A percentile compares a stretch with the other conserved stretches of the same genome.
Evolutionary conservation across 2,797 vertebrate genomes (phyloP).

Genomic region (Fistularia commersonii): DNA sequence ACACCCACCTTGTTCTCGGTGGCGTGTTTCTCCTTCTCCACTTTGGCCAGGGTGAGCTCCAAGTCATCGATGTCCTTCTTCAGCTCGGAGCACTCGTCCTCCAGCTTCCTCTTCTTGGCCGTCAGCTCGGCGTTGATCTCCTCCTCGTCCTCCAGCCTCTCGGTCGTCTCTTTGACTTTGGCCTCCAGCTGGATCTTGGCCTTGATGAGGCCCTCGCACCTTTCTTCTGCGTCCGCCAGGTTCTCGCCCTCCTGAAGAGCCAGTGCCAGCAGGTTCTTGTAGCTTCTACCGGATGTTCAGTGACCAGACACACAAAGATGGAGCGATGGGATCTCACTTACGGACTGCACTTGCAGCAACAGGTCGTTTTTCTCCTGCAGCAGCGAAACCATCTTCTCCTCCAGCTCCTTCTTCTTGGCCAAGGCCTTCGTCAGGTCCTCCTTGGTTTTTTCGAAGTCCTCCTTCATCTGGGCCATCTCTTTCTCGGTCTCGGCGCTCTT

Average conservation of each 20-base stretch:
- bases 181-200: conserved; percentile 82
- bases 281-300: too few relatives aligned
- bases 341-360: conserved; percentile 80
- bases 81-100: conserved; percentile 56
- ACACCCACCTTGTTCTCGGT: conserved; percentile 64
- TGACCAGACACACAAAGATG: conserved; percentile 67
- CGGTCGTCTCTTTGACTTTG: conserved; percentile 81
- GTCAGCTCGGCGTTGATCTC: conserved; percentile 83
- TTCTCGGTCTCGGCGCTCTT: conserved; percentile 89
- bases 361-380: conserved; percentile 88
- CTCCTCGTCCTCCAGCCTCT: conserved; percentile 87
- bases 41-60: conserved; percentile 65
- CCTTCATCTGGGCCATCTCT: conserved; percentile 90
- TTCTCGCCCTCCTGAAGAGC: conserved; percentile 57
- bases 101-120: conserved; percentile 62
- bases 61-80: conserved; percentile 64
- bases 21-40: conserved; percentile 70
- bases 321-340: too few relatives aligned
- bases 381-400: too few relatives aligned
- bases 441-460: conserved; percentile 85
- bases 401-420: conserved; percentile 84
- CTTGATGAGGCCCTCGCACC: conserved; percentile 86
- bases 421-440: conserved; percentile 81
- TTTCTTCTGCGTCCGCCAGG: conserved; percentile 81
- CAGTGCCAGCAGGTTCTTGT: too few relatives aligned